Conservation (phyloP, 2,113 vertebrate species). For the Condylura cristata region DNA sequence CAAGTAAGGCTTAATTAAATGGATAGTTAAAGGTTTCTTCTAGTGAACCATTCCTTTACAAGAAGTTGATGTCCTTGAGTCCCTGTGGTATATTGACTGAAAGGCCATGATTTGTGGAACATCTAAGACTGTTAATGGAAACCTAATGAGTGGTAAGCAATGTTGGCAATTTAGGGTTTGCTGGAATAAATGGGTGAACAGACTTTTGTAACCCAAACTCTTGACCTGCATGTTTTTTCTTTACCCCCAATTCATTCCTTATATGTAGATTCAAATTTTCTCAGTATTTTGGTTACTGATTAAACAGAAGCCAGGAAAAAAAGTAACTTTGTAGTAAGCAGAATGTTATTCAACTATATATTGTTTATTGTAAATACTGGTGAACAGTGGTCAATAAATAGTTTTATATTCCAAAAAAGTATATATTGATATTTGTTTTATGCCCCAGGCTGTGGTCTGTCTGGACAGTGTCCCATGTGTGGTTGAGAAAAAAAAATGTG, state of each 20-base stretch:
- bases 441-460: no score
- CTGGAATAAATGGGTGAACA: conserved; percentile 69
- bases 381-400: conserved; percentile 92
- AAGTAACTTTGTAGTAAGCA: conserved; percentile 87
- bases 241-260: conserved; percentile 77
- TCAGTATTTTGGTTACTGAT: conserved; percentile 84
- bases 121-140: conserved; percentile 12
- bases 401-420: conserved; percentile 87
- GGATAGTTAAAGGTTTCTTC: neutral
- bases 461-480: no score
- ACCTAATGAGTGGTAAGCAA: neutral
- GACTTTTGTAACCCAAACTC: conserved; percentile 82
- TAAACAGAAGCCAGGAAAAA: conserved; percentile 78
- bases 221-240: conserved; percentile 85
- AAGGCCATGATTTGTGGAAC: neutral
- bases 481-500: no score
- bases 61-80: conserved; percentile 48
- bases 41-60: neutral
- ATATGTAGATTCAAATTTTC: conserved; percentile 79
- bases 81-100: neutral
- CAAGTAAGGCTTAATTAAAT: neutral
- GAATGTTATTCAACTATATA: conserved; percentile 89
- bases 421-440: no score
- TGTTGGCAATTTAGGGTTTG: neutral
- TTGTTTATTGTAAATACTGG: conserved; percentile 92